Base-by-base conservation (phyloP, 2,113 vertebrate genomes). In the Scophthalmus maximus region DNA sequence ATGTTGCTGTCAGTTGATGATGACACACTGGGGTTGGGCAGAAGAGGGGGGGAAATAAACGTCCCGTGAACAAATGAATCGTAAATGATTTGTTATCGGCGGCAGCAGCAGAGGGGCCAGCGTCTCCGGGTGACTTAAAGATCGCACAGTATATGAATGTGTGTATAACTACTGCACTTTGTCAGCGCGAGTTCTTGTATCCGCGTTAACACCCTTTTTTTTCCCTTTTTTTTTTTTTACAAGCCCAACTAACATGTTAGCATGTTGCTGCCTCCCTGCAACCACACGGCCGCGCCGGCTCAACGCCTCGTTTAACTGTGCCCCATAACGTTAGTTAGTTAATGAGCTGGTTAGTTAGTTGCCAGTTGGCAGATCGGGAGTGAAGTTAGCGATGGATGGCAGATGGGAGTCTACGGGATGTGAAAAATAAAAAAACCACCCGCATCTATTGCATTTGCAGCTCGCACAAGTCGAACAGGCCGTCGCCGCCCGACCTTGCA, bases 401-500 rank as follows among this genome's bases (percentile, higher is more conserved):
- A 22, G 10, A 62, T 34, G n/a, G 9, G 15, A 4, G 5, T 60
- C 36, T 36, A 29, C 38, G 47, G 67, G 12, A 15, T 27, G 3
- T n/a, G n/a, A n/a, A n/a, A n/a, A n/a, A n/a, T n/a, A n/a, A n/a
- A 55, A 46, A 63, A 73, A 50, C 10, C n/a, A 34, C 44, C 65
- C 12, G n/a, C 23, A 30, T 71, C 10, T 40, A 17, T 52, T 76
- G 57, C 64, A 78, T 78, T 65, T 74, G 27, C 68, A 62, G 60
- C 56, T 69, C 27, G 36, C 52, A 73, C 36, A 29, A 22, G 68
- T 72, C 58, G 69, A 73, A 47, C 74, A 83, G 88, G 87, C 88
- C 88, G 82, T 62, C 42, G 49, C 76, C 82, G 74, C 79, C 88
- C 89, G 89, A 92, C 88, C 89, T 92, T 91, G 88, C 87, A 88